A percentile compares a stretch with the other conserved stretches of the same genome.
Conservation (phyloP, 1,140 invertebrate genomes). For the Drosophila nigromelanica region DNA sequence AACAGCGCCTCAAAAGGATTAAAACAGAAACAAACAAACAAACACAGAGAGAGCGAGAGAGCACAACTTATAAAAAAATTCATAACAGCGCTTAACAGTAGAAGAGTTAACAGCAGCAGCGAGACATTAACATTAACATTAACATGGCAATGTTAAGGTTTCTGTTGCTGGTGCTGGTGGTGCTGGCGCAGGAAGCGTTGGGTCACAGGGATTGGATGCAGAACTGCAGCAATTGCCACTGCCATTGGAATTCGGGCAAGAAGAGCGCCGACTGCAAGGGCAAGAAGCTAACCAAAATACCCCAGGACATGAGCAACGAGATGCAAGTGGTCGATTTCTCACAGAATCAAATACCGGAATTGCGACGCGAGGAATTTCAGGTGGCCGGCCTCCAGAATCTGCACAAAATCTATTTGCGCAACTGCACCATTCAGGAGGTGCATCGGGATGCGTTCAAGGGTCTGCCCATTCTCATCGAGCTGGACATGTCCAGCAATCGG, state of each 20-base stretch:
- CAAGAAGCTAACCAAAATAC: slow-evolving; percentile 88
- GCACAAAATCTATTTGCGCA: slow-evolving; percentile 90
- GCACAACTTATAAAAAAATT: no score
- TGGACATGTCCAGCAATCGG: slow-evolving; percentile 92
- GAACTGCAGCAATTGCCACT: slow-evolving; percentile 87
- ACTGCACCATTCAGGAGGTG: slow-evolving; percentile 89
- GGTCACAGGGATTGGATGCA: slow-evolving; percentile 85
- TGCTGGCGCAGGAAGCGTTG: background rate
- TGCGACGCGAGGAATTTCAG: slow-evolving; percentile 89
- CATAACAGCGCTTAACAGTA: background rate
- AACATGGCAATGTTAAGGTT: slow-evolving; percentile 20
- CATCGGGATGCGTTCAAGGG: slow-evolving; percentile 90
- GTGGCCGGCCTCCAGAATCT: slow-evolving; percentile 89
- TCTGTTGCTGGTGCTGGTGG: slow-evolving; percentile 18
- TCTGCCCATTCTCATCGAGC: slow-evolving; percentile 91
- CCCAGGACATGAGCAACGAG: slow-evolving; percentile 88
- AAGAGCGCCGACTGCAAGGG: slow-evolving; percentile 91
- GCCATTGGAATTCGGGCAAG: slow-evolving; percentile 91
- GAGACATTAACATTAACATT: no score
- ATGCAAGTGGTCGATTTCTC: slow-evolving; percentile 91
- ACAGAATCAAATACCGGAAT: slow-evolving; percentile 88
- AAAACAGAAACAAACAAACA: no score
- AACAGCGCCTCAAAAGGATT: slow-evolving; percentile 50
- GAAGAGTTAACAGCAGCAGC: background rate
- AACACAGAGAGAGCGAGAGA: slow-evolving; percentile 37